Base-by-base conservation (phyloP, 2,797 vertebrate species). In the Sphaeramia orbicularis region DNA sequence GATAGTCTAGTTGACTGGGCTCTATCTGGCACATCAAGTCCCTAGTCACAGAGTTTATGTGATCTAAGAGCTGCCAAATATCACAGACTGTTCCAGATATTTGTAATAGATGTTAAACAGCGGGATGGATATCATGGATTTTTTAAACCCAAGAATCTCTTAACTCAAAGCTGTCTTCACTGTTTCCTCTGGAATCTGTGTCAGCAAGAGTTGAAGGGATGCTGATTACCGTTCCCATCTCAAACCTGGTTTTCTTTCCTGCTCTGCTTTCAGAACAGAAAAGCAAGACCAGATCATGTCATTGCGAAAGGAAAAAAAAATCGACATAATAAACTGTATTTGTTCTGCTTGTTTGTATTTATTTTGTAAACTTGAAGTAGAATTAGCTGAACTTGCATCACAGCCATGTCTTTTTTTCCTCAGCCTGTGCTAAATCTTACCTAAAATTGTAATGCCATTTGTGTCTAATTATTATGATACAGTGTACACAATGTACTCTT, bases 161-260 rank as follows among this genome's bases (percentile, higher is more conserved):
- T 30, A 13, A 27, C 15, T 21, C 3, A 16, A 65, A 19, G 30
- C 14, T 50, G 58, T 66, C 57, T 52, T 74, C 16, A 44, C 21
- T 27, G 12, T 74, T 80, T 78, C 69, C 66, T 63, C 49, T 41
- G 61, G 53, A 74, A 77, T 82, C 21, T 54, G 18, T 72, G 50
- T 73, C 55, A 37, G 32, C 0, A n/a, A 19, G 2, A 16, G 47
- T 61, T 84, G 55, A 41, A 43, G 64, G 45, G 64, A 38, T 48
- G 59, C 80, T 64, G 69, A 75, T 76, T 66, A 64, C 45, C 11
- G n/a, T 79, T 80, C 65, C 54, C 72, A 60, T 78, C 53, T 55
- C 36, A 57, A 64, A 54, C 14, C 15, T 49, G 40, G 2, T 56
- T 47, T 35, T 43, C 48, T 54, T 21, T 60, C 76, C 57, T 65